These are phyloP conservation scores for Pollenia amentaria DNA, from an alignment of 2,888 invertebrate species.

Conservation along the genomic window DNA sequence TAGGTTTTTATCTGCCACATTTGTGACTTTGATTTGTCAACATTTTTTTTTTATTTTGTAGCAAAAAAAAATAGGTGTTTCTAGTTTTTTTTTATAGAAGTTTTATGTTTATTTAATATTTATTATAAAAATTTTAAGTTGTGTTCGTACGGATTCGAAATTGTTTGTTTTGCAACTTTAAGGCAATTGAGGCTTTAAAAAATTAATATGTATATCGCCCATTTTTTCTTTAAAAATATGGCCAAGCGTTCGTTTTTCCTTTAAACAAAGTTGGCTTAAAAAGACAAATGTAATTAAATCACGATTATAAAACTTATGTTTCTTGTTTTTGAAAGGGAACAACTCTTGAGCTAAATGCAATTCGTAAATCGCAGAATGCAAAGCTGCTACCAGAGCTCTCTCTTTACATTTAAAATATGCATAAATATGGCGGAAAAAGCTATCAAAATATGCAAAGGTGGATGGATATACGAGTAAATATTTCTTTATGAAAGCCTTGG, in stretches of 20 bases:
- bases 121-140: neutral
- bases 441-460: too few relatives aligned
- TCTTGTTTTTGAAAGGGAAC: too few relatives aligned
- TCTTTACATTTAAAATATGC: too few relatives aligned
- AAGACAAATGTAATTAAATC: neutral
- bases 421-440: too few relatives aligned
- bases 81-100: slow-evolving; percentile 8
- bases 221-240: neutral
- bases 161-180: too few relatives aligned
- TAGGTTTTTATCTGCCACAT: slow-evolving; percentile 48
- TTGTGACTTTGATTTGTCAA: slow-evolving; percentile 58
- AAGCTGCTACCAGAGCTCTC: too few relatives aligned
- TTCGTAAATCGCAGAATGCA: too few relatives aligned
- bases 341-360: too few relatives aligned
- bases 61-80: slow-evolving; percentile 46
- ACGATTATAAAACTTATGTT: neutral
- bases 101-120: slow-evolving; percentile 35
- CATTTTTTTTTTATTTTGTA: slow-evolving; percentile 23
- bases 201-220: neutral
- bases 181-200: too few relatives aligned
- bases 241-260: slow-evolving; percentile 15
- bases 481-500: too few relatives aligned
- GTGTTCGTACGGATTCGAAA: neutral
- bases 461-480: too few relatives aligned
- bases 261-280: neutral